Percentiles rank a stretch among this genome's conserved stretches.
Conservation (phyloP, 2,797 vertebrate genomes). For the Scolopax bukidnonensis region DNA sequence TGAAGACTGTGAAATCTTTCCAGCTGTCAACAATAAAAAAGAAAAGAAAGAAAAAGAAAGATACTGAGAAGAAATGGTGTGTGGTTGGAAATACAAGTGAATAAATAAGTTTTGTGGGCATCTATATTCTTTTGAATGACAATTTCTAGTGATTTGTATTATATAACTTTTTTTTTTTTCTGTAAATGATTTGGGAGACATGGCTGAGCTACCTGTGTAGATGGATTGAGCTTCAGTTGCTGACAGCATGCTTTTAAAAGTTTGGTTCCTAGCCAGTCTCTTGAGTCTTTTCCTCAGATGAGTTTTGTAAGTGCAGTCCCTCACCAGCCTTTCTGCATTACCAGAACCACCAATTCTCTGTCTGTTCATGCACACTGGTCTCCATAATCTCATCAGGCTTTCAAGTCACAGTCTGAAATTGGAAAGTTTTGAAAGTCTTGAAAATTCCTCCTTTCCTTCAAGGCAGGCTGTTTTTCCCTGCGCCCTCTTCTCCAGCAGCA, state of each 20-base stretch:
- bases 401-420: neutral
- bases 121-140: too few relatives aligned
- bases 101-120: neutral
- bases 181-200: neutral
- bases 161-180: neutral
- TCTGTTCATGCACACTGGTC: rapidly evolving
- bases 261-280: neutral
- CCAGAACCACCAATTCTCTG: neutral
- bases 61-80: neutral
- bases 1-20: neutral
- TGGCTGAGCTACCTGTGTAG: neutral
- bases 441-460: neutral
- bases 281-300: neutral
- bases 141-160: neutral
- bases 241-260: neutral
- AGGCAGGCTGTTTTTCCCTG: neutral
- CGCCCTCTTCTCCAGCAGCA: neutral
- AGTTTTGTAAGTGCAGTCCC: neutral
- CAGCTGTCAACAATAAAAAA: neutral
- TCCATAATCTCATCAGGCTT: neutral
- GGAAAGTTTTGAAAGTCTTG: neutral
- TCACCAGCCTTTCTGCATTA: neutral
- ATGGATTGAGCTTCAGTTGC: neutral
- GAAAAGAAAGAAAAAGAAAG: neutral
- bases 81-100: neutral